Percentiles rank a stretch among this genome's conserved stretches.
Conservation (phyloP, 2,797 vertebrate species). For the Lutjanus argentimaculatus region DNA sequence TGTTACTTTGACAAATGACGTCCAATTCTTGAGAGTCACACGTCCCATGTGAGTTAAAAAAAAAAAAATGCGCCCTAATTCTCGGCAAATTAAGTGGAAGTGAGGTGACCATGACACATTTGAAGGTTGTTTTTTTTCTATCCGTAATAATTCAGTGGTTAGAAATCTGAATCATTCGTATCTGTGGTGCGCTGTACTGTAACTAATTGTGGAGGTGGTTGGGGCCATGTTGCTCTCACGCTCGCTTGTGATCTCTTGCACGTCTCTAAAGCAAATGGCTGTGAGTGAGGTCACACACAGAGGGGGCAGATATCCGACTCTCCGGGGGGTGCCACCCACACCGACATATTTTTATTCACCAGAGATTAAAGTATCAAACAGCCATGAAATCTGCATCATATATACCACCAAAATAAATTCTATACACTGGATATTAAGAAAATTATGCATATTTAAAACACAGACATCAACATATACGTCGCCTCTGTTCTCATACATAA, state of each 20-base stretch:
- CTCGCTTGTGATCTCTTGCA: slow-evolving; percentile 37
- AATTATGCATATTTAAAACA: background rate
- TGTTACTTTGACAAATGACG: slow-evolving; percentile 1
- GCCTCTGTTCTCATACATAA: background rate
- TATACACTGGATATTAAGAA: background rate
- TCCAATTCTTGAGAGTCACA: background rate
- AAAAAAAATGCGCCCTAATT: slow-evolving; percentile 11
- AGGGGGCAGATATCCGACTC: slow-evolving; percentile 10
- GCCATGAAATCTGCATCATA: background rate
- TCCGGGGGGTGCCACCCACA: slow-evolving; percentile 28
- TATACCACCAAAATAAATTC: background rate
- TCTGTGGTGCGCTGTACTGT: slow-evolving; percentile 44
- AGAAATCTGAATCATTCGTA: slow-evolving; percentile 58
- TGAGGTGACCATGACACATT: slow-evolving; percentile 66
- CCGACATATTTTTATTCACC: background rate
- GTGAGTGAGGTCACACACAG: slow-evolving; percentile 17
- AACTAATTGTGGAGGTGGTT: slow-evolving; percentile 45
- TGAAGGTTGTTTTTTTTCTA: slow-evolving; percentile 25
- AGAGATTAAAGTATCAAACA: background rate
- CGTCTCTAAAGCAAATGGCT: slow-evolving; percentile 24
- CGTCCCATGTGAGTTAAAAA: slow-evolving; percentile 27
- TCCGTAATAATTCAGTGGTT: background rate
- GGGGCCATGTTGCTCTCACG: slow-evolving; percentile 46
- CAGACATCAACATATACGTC: background rate
- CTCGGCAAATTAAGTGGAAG: slow-evolving; percentile 36